A percentile compares a stretch with the other conserved stretches of the same genome.
phyloP scores from a whole-genome alignment of 1,140 invertebrate genomes.

The Eriocheir sinensis region DNA sequence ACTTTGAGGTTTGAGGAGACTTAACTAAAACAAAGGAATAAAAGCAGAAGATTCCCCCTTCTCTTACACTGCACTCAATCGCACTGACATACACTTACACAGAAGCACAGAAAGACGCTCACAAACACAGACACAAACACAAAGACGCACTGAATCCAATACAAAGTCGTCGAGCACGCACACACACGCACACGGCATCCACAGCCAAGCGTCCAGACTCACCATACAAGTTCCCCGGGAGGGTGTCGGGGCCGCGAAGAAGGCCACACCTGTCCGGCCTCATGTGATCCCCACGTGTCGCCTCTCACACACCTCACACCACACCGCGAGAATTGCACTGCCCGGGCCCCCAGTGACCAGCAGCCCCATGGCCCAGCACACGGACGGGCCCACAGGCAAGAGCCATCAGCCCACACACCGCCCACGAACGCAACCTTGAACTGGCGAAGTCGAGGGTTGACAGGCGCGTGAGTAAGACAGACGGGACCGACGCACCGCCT shows the following conservation, averaged over 20 bases:
- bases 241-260: constrained; percentile 17
- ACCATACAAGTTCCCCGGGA: constrained; percentile 2
- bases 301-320: not conserved
- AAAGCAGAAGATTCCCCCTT: too few relatives aligned
- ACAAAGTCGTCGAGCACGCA: too few relatives aligned
- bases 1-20: too few relatives aligned
- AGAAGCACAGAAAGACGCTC: too few relatives aligned
- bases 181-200: too few relatives aligned
- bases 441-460: not conserved
- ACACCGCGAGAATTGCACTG: not conserved
- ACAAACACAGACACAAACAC: too few relatives aligned
- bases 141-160: too few relatives aligned
- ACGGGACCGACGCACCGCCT: not conserved
- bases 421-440: not conserved
- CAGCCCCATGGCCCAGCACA: constrained; percentile 29
- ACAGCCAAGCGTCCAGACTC: not conserved
- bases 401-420: constrained; percentile 37
- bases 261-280: not conserved
- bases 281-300: constrained; percentile 37
- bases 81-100: too few relatives aligned
- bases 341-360: not conserved
- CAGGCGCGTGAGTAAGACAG: not conserved
- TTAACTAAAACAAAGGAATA: too few relatives aligned
- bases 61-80: too few relatives aligned
- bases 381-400: not conserved